phyloP scores from a whole-genome alignment of 2,113 vertebrate genomes.

The Orcinus orca region DNA sequence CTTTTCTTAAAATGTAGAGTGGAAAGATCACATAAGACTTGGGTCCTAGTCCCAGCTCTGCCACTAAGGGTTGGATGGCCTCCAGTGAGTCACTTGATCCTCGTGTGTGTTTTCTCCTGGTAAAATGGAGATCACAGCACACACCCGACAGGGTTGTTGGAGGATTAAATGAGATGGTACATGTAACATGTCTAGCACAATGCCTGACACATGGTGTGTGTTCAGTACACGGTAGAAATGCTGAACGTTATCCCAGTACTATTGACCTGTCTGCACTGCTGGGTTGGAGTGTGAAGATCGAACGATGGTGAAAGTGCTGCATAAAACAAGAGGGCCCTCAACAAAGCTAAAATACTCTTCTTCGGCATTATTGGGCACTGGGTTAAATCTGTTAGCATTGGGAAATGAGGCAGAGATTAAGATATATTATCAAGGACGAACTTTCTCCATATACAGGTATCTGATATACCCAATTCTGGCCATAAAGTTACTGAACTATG shows the following conservation, averaged over 20 bases:
- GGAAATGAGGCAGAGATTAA: slow-evolving; percentile 13
- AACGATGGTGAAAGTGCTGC: background rate
- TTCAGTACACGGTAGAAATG: background rate
- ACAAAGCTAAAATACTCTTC: background rate
- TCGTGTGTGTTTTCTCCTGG: background rate
- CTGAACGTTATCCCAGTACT: background rate
- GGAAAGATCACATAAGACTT: background rate
- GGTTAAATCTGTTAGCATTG: background rate
- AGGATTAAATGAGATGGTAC: background rate
- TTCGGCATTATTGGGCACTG: background rate
- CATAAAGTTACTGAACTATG: background rate
- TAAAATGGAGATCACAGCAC: background rate
- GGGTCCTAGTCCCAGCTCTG: background rate
- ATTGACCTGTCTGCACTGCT: background rate
- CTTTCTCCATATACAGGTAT: background rate
- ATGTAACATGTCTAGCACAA: background rate
- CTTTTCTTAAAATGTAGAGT: background rate
- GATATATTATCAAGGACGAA: slow-evolving; percentile 12
- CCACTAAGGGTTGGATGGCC: background rate
- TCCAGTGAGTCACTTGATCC: background rate
- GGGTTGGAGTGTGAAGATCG: background rate
- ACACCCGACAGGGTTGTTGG: background rate
- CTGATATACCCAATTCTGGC: background rate
- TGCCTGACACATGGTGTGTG: background rate
- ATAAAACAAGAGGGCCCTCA: background rate